phyloP scores from a whole-genome alignment of 2,888 invertebrate species.

The Galerucella calmariensis region DNA sequence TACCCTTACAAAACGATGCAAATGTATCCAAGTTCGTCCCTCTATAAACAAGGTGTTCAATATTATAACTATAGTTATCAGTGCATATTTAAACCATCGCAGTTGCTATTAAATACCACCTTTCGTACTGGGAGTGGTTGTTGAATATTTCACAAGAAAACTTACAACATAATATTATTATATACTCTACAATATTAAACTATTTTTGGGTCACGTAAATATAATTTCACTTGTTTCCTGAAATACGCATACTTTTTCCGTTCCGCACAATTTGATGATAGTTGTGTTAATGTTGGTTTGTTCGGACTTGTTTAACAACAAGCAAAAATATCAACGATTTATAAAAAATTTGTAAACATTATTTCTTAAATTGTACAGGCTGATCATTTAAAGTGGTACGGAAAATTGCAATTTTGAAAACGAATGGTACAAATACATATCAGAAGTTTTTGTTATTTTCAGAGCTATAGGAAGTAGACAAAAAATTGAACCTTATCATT shows the following conservation, averaged over 20 bases:
- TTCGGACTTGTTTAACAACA: neutral
- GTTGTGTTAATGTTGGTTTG: neutral
- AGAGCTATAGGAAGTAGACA: no score
- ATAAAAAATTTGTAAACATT: neutral
- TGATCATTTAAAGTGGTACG: no score
- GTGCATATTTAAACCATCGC: neutral
- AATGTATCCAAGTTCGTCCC: neutral
- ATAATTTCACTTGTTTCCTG: constrained; percentile 7
- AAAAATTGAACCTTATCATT: no score
- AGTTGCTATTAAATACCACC: neutral
- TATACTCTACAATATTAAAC: no score
- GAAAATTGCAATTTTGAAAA: no score
- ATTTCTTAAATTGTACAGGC: no score
- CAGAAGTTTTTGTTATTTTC: neutral
- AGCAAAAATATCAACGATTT: neutral
- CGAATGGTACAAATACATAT: neutral
- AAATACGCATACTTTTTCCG: constrained; percentile 2
- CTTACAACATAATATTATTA: neutral
- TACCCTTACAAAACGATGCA: no score
- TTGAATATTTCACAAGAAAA: neutral
- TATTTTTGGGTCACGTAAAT: constrained; percentile 7
- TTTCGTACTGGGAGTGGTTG: neutral
- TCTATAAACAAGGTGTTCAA: neutral
- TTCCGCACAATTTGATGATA: constrained; percentile 14
- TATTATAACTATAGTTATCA: neutral